Percentiles rank a stretch among this genome's conserved stretches.
Evolutionary conservation across 2,113 vertebrate genomes (phyloP).

Genomic region (Osmerus eperlanus): DNA sequence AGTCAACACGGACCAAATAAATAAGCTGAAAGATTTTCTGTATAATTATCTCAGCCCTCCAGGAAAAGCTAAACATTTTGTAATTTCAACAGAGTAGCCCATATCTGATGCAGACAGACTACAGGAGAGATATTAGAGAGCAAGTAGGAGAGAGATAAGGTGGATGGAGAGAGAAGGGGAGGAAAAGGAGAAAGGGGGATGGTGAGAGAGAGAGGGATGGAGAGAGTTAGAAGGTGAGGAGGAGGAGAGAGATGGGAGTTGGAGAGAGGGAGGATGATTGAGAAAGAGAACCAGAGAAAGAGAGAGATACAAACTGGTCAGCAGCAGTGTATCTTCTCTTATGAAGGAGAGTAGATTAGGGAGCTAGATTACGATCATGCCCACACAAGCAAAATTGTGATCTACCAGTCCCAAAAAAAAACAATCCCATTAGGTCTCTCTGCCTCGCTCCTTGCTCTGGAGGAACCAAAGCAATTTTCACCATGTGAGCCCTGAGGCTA

Average conservation of each 20-base stretch:
- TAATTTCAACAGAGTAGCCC: no score
- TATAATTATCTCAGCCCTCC: not conserved
- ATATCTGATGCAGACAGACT: not conserved
- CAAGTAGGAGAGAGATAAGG: not conserved
- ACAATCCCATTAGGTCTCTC: conserved; percentile 28
- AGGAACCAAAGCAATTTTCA: conserved; percentile 46
- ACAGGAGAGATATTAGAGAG: not conserved
- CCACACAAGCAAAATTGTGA: conserved; percentile 41
- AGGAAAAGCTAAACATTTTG: no score
- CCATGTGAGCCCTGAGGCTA: conserved; percentile 20
- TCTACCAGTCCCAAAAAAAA: conserved; percentile 35
- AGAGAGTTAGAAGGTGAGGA: not conserved
- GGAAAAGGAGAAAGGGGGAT: not conserved
- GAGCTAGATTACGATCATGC: conserved; percentile 39
- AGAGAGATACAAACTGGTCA: conserved; percentile 13
- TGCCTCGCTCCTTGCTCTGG: conserved; percentile 37
- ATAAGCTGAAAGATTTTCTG: not conserved
- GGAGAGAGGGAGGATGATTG: not conserved
- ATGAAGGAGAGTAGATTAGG: conserved; percentile 27
- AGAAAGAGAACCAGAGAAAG: not conserved
- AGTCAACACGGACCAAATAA: not conserved
- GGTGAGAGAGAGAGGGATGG: not conserved
- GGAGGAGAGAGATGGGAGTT: not conserved
- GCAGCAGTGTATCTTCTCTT: not conserved
- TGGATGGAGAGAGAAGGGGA: not conserved